phyloP scores from a whole-genome alignment of 2,113 vertebrate genomes.

The Perccottus glenii region DNA sequence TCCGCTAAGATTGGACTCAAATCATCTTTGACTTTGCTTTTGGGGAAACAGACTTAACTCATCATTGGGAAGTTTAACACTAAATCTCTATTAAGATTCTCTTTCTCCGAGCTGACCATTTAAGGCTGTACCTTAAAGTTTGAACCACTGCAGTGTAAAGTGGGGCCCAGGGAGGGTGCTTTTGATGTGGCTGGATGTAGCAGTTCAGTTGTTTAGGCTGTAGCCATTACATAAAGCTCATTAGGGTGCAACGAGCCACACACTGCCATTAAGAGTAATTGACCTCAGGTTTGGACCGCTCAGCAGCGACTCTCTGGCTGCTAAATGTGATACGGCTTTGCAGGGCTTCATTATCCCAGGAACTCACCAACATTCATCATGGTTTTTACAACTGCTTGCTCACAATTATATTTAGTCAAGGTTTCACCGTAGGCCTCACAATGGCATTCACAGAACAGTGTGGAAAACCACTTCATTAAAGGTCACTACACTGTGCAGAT shows the following conservation, averaged over 20 bases:
- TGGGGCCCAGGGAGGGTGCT: constrained; percentile 4
- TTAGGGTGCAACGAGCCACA: constrained; percentile 63
- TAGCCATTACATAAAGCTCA: constrained; percentile 69
- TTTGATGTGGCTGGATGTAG: constrained; percentile 60
- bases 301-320: constrained; percentile 35
- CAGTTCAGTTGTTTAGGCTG: constrained; percentile 46
- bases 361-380: constrained; percentile 68
- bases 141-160: constrained; percentile 13
- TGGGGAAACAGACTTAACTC: constrained; percentile 3
- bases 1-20: constrained; percentile 45
- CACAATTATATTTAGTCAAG: constrained; percentile 30
- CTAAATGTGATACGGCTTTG: constrained; percentile 64
- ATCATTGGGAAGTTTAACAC: constrained; percentile 21
- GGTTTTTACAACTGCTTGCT: constrained; percentile 53
- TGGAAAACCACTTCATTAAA: constrained; percentile 25
- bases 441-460: background rate
- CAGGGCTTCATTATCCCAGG: constrained; percentile 52
- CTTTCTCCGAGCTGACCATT: constrained; percentile 1
- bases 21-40: constrained; percentile 40
- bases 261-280: constrained; percentile 58
- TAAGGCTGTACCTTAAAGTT: constrained; percentile 17
- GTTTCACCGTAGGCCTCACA: constrained; percentile 13
- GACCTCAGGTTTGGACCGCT: constrained; percentile 59
- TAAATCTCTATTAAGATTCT: constrained; percentile 10
- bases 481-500: background rate